Evolutionary conservation across 1,140 invertebrate genomes (phyloP).

Genomic region (Bicyclus anynana): DNA sequence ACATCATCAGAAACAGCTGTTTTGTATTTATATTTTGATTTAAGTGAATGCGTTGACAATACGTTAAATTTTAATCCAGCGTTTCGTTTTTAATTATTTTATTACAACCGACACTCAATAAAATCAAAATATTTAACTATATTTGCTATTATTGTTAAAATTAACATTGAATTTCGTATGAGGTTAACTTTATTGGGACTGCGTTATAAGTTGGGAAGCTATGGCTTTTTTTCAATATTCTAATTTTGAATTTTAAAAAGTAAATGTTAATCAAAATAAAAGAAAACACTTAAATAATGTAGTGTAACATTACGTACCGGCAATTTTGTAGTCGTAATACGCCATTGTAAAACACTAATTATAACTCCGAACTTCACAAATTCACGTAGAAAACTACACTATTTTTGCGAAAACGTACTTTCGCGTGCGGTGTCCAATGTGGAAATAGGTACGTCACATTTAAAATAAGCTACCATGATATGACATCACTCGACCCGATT

Average conservation of each 20-base stretch:
- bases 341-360: constrained; percentile 41
- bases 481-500: constrained; percentile 69
- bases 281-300: constrained; percentile 8
- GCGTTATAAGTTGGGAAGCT: neutral
- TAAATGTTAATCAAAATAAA: neutral
- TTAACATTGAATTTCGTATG: no score
- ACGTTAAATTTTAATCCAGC: neutral
- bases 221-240: neutral
- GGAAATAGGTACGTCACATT: constrained; percentile 65
- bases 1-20: constrained; percentile 36
- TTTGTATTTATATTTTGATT: constrained; percentile 24
- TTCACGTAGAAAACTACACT: constrained; percentile 8
- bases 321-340: constrained; percentile 43
- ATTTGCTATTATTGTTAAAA: no score
- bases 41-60: neutral
- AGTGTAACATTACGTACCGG: constrained; percentile 39
- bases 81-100: no score
- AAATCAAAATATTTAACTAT: no score
- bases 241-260: no score
- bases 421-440: constrained; percentile 38
- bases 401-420: constrained; percentile 14
- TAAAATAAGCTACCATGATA: constrained; percentile 61
- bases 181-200: no score
- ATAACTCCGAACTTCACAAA: constrained; percentile 2
- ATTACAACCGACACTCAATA: neutral